Conservation (phyloP, 2,113 vertebrate species). For the Cololabis saira region DNA sequence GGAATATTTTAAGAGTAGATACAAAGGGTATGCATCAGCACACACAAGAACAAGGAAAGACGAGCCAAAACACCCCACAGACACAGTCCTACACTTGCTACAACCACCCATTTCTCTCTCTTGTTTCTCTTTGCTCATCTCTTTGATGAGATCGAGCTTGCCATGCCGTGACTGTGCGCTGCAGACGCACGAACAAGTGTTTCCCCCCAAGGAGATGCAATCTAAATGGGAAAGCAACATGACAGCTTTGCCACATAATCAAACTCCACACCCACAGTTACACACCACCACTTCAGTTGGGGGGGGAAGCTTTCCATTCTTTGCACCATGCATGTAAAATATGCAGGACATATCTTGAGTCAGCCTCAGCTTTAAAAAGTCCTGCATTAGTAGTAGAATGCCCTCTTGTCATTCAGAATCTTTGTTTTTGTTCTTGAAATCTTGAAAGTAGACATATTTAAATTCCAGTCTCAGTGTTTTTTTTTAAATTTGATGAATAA, state of each 20-base stretch:
- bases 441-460: neutral
- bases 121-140: slow-evolving; percentile 34
- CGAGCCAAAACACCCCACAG: slow-evolving; percentile 24
- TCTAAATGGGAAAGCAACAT: slow-evolving; percentile 75
- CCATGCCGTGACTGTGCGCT: slow-evolving; percentile 68
- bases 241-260: slow-evolving; percentile 74
- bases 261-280: slow-evolving; percentile 62
- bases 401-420: slow-evolving; percentile 15
- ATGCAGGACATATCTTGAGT: slow-evolving; percentile 6
- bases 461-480: neutral
- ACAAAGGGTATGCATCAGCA: slow-evolving; percentile 60
- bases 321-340: slow-evolving; percentile 30
- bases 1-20: slow-evolving; percentile 42
- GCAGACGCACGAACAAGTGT: slow-evolving; percentile 68
- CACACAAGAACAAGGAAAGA: slow-evolving; percentile 35
- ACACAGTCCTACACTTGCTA: slow-evolving; percentile 27
- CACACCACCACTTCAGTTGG: slow-evolving; percentile 46
- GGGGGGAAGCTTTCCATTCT: slow-evolving; percentile 10
- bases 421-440: neutral
- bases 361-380: slow-evolving; percentile 5
- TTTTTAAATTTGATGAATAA: too few species aligned
- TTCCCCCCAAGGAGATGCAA: slow-evolving; percentile 64
- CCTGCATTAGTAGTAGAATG: neutral
- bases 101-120: slow-evolving; percentile 35
- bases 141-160: slow-evolving; percentile 73